Percentiles rank a stretch among this genome's conserved stretches.
Conservation (phyloP, 2,797 vertebrate species). For the Crenichthys baileyi region DNA sequence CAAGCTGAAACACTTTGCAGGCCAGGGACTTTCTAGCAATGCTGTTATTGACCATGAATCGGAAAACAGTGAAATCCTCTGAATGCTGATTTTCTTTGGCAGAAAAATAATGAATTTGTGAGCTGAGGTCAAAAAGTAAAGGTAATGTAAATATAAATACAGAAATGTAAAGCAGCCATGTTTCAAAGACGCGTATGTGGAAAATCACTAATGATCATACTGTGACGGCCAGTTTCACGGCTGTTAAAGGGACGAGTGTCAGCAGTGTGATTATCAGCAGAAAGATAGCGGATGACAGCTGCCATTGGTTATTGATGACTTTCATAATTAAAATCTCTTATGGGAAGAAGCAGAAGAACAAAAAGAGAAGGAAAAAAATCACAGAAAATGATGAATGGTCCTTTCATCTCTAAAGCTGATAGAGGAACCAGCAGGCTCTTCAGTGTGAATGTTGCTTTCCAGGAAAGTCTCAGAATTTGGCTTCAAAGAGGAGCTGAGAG, state of each 20-base stretch:
- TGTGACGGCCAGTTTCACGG: conserved; percentile 39
- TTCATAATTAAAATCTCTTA: conserved; percentile 84
- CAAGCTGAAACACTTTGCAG: conserved; percentile 16
- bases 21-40: conserved; percentile 32
- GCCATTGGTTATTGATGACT: conserved; percentile 84
- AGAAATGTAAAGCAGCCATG: conserved; percentile 27
- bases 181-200: conserved; percentile 35
- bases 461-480: conserved; percentile 64
- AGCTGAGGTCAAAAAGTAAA: conserved; percentile 31
- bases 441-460: conserved; percentile 64
- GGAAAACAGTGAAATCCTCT: conserved; percentile 22
- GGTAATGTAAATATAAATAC: conserved; percentile 64
- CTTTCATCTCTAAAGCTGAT: conserved; percentile 76
- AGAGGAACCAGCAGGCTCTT: conserved; percentile 60
- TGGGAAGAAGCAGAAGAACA: conserved; percentile 71
- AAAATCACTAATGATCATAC: conserved; percentile 24
- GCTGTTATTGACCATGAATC: conserved; percentile 42
- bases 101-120: conserved; percentile 39
- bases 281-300: conserved; percentile 82
- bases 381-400: conserved; percentile 78
- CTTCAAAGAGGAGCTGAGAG: conserved; percentile 65
- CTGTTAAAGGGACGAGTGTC: conserved; percentile 59
- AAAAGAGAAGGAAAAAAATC: conserved; percentile 69
- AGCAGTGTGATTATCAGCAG: conserved; percentile 72
- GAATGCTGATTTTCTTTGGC: conserved; percentile 28